Conservation (phyloP, 2,113 vertebrate genomes). For the Hippoglossus stenolepis region DNA sequence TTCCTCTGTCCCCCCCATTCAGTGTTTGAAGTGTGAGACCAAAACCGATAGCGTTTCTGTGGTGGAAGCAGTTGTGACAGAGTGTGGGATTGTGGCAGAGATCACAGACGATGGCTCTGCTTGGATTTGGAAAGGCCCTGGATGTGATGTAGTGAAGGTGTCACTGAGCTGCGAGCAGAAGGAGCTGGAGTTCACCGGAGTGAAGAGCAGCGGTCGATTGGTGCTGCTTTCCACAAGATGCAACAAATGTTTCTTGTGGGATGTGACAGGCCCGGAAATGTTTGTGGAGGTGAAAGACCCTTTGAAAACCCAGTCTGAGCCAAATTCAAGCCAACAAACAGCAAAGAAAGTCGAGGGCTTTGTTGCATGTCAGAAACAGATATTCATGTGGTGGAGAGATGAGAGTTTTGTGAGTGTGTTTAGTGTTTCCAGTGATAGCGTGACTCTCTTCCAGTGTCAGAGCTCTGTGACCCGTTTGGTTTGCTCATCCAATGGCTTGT, state of each 20-base stretch:
- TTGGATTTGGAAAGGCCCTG: conserved; percentile 72
- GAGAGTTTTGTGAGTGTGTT: conserved; percentile 67
- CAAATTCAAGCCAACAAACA: background rate
- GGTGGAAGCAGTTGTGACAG: conserved; percentile 58
- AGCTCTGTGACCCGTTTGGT: conserved; percentile 75
- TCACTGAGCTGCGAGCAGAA: conserved; percentile 48
- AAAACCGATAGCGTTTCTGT: conserved; percentile 27
- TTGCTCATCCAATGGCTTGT: conserved; percentile 57
- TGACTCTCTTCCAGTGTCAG: conserved; percentile 67
- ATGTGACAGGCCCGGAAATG: conserved; percentile 51
- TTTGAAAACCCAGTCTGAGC: conserved; percentile 15
- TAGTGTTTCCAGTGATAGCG: conserved; percentile 47
- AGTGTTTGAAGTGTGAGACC: conserved; percentile 23
- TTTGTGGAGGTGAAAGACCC: conserved; percentile 66
- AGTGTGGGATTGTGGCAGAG: conserved; percentile 62
- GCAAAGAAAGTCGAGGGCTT: conserved; percentile 58
- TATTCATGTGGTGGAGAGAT: conserved; percentile 77
- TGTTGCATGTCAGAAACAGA: conserved; percentile 41
- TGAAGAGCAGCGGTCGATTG: conserved; percentile 63
- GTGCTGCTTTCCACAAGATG: conserved; percentile 76
- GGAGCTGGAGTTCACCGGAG: conserved; percentile 68
- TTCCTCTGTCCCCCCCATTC: conserved; percentile 58
- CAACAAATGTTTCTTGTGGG: conserved; percentile 73
- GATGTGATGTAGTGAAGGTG: conserved; percentile 43
- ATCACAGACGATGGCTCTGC: conserved; percentile 71